Evolutionary conservation across 2,113 vertebrate species (phyloP), one percentile per base, ranked within the genome.

Genomic region (Rhabdornis inornatus): DNA sequence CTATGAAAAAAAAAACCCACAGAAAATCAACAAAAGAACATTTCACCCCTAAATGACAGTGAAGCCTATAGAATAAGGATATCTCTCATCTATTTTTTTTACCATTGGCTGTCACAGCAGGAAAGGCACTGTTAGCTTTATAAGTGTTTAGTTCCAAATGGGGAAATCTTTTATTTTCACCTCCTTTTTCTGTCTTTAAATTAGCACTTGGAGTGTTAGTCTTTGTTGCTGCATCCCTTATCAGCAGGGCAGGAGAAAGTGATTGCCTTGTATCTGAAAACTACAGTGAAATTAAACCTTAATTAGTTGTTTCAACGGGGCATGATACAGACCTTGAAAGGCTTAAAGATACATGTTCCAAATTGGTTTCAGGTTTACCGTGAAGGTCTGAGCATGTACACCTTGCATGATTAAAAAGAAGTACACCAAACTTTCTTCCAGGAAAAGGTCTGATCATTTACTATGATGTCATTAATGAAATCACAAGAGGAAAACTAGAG

Each of bases 211-310:
- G 42, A 95, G 37, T 50, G 39, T 81, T 91, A 87, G 53, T 47
- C 87, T 96, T 95, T 97, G 90, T 90, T 94, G 70, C 92, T 76
- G 68, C 82, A 86, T 91, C 78, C 90, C 82, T 97, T 97, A 96
- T 95, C 71, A 4, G 81, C 94, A 66, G 75, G 66, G 83, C 82
- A 92, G 87, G 87, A 96, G 93, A 94, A 91, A 91, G 81, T 82
- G 93, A 96, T 94, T 95, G 75, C 81, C 65, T 92, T 25, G 27
- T 93, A 92, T 91, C 90, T 95, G 95, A 90, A 92, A 91, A 91
- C 75, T 74, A 91, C 80, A 78, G 69, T 87, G 90, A 97, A 97
- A 93, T 95, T 95, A 97, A 95, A 94, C 91, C 71, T 96, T 97
- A 97, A 97, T 95, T 95, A 83, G 53, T 74, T 95, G 81, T 94